Conservation (phyloP, 92 coral and sea anemone species). For the Bergia sp. region DNA sequence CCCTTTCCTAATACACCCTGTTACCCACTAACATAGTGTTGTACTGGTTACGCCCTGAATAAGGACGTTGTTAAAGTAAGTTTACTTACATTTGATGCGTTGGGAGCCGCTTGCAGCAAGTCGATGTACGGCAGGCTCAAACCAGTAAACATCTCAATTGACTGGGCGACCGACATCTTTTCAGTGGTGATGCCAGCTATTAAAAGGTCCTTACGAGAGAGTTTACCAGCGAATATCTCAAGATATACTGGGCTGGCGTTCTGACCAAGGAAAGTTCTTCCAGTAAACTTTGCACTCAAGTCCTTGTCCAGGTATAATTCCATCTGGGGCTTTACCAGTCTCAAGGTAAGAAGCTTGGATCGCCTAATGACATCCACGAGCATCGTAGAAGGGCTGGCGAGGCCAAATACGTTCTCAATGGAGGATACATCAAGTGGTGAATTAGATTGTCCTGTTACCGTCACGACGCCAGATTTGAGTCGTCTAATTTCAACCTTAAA, state of each 20-base stretch:
- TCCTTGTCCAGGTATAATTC: constrained; percentile 74
- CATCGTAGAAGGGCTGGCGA: constrained; percentile 56
- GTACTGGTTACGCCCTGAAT: too few species aligned
- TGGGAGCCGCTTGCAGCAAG: constrained; percentile 54
- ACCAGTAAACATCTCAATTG: constrained; percentile 70
- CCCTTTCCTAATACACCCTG: too few species aligned
- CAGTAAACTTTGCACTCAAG: constrained; percentile 78
- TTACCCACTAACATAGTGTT: too few species aligned
- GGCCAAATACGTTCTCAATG: constrained; percentile 77
- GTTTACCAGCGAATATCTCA: constrained; percentile 80
- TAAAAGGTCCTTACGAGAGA: constrained; percentile 55
- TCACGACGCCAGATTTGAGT: constrained; percentile 61
- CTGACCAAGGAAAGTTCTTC: constrained; percentile 63
- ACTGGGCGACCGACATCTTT: constrained; percentile 63
- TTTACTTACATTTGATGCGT: constrained; percentile 60
- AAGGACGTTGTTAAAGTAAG: not conserved
- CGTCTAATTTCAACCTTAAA: constrained; percentile 71
- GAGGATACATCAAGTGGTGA: constrained; percentile 83
- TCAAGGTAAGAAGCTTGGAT: constrained; percentile 70
- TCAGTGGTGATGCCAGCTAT: constrained; percentile 79
- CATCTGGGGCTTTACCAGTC: constrained; percentile 74
- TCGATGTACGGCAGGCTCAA: constrained; percentile 73
- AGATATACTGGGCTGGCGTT: constrained; percentile 61
- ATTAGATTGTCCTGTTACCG: constrained; percentile 69
- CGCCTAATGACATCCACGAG: constrained; percentile 61